Percentiles rank a stretch among this genome's conserved stretches.
Conservation (phyloP, 2,888 invertebrate genomes). For the Atethmia centrago region DNA sequence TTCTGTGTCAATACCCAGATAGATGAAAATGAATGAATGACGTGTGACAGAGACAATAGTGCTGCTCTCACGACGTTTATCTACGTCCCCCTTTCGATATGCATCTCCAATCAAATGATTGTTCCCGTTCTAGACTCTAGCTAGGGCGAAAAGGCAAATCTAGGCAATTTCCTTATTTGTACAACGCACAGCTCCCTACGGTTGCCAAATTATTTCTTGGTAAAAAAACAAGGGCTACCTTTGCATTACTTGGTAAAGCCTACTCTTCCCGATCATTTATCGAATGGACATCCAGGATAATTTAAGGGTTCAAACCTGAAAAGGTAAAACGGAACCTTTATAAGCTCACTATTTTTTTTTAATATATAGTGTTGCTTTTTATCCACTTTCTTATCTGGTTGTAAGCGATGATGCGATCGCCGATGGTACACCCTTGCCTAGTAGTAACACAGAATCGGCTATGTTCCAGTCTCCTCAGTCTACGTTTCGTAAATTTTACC, state of each 20-base stretch:
- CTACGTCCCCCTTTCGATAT: slow-evolving; percentile 56
- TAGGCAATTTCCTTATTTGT: slow-evolving; percentile 12
- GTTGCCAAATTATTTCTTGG: neutral
- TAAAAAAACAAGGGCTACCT: neutral
- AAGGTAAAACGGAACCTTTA: neutral
- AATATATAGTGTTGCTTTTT: neutral
- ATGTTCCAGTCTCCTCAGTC: too few species aligned
- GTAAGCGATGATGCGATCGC: neutral
- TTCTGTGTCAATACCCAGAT: slow-evolving; percentile 24
- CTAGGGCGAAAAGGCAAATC: slow-evolving; percentile 23
- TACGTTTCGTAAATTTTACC: neutral
- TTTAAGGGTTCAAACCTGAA: neutral
- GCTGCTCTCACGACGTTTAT: slow-evolving; percentile 55
- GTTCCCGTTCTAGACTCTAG: slow-evolving; percentile 35
- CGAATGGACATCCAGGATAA: neutral
- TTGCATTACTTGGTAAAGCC: neutral
- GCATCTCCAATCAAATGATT: slow-evolving; percentile 61
- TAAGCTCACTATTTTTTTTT: neutral
- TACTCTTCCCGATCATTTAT: neutral
- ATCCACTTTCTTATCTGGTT: neutral
- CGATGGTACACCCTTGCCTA: neutral
- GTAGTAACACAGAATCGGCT: neutral
- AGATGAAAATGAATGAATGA: slow-evolving; percentile 26
- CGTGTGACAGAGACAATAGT: slow-evolving; percentile 45
- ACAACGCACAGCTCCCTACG: neutral